phyloP scores from a whole-genome alignment of 2,113 vertebrate genomes.

The Podarcis raffonei region DNA sequence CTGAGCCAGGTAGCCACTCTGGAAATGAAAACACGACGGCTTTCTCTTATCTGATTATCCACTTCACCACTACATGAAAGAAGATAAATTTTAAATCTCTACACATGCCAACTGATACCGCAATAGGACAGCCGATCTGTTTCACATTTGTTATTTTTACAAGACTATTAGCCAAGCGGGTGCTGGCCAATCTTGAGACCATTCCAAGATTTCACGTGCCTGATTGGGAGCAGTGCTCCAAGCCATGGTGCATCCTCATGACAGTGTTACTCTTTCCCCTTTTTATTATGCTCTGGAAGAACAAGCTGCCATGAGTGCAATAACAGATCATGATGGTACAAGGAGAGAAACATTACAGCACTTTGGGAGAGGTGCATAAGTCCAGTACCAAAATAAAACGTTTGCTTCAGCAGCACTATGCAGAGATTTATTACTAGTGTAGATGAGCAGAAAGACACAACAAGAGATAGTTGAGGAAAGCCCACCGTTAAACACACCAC shows the following conservation, averaged over 20 bases:
- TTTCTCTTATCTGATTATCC: not conserved
- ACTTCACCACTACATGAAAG: not conserved
- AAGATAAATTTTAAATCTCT: conserved; percentile 20
- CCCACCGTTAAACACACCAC: too few relatives aligned
- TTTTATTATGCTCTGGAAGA: not conserved
- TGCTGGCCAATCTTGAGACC: not conserved
- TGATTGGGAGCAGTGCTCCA: not conserved
- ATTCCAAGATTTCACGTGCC: not conserved
- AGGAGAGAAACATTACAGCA: too few relatives aligned
- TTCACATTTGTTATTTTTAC: not conserved
- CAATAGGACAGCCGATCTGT: not conserved
- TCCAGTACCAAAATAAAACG: not conserved
- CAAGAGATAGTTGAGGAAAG: not conserved
- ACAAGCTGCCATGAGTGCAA: not conserved
- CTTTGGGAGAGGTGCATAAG: not conserved
- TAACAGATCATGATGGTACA: not conserved
- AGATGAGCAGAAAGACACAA: not conserved
- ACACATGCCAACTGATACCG: not conserved
- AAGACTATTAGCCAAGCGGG: not conserved
- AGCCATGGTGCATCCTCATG: too few relatives aligned
- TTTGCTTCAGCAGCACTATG: not conserved
- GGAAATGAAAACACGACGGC: not conserved
- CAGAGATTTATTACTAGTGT: not conserved
- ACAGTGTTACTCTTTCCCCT: not conserved
- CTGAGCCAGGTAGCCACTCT: not conserved